phyloP scores from a whole-genome alignment of 2,888 invertebrate species.

The Drosophila merina region DNA sequence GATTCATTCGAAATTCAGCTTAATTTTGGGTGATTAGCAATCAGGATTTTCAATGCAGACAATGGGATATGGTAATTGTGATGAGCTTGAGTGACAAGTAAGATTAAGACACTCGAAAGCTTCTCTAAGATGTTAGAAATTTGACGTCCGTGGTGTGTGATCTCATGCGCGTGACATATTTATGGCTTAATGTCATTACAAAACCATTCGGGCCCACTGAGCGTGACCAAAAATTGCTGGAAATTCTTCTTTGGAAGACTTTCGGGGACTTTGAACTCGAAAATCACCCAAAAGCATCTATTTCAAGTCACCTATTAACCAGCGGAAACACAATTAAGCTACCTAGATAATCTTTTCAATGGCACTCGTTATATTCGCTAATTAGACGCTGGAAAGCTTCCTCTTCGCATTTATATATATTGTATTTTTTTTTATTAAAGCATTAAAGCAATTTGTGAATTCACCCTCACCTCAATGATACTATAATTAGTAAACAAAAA shows the following conservation, averaged over 20 bases:
- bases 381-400: constrained; percentile 13
- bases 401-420: constrained; percentile 4
- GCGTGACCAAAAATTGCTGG: constrained; percentile 50
- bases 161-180: constrained; percentile 51
- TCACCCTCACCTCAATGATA: background rate
- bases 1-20: constrained; percentile 40
- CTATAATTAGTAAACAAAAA: constrained; percentile 13
- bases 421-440: constrained; percentile 17
- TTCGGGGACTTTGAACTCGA: constrained; percentile 13
- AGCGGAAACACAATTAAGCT: constrained; percentile 17
- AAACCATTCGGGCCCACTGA: constrained; percentile 28
- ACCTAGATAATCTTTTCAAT: constrained; percentile 29
- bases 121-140: constrained; percentile 15
- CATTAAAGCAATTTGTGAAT: constrained; percentile 3
- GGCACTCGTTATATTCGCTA: constrained; percentile 21
- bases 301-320: constrained; percentile 22
- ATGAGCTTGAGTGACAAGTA: constrained; percentile 11
- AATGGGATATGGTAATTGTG: constrained; percentile 34
- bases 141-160: constrained; percentile 44
- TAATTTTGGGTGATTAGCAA: constrained; percentile 31
- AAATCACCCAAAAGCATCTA: background rate
- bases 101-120: constrained; percentile 6
- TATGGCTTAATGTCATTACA: constrained; percentile 35
- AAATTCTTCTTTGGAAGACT: constrained; percentile 2
- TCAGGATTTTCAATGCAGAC: constrained; percentile 27